Percentiles rank a stretch among this genome's conserved stretches.
These are phyloP conservation scores for Colletes latitarsis DNA, from an alignment of 1,140 invertebrate genomes.

Conservation along the genomic window DNA sequence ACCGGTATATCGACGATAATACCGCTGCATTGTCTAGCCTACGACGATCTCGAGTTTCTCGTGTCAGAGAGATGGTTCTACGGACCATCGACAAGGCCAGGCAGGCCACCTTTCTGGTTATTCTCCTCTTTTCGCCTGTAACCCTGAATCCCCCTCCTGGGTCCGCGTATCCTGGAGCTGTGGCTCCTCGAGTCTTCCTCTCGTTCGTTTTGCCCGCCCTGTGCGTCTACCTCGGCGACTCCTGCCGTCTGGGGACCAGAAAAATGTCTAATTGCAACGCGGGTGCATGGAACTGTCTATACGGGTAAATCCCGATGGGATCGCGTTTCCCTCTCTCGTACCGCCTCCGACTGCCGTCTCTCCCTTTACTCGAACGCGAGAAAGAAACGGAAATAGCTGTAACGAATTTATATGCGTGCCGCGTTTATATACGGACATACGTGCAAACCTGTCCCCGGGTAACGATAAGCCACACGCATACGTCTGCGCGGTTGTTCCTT, in stretches of 20 bases:
- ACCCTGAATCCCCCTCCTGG: slow-evolving; percentile 53
- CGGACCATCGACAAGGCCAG: slow-evolving; percentile 22
- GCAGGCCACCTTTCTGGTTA: background rate
- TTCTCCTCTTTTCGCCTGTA: slow-evolving; percentile 36
- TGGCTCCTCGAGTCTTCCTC: slow-evolving; percentile 29
- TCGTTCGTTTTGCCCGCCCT: slow-evolving; percentile 1
- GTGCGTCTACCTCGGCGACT: background rate
- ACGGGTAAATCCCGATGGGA: slow-evolving; percentile 19
- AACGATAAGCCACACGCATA: slow-evolving; percentile 55
- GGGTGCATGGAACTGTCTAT: slow-evolving; percentile 27
- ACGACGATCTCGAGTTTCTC: slow-evolving; percentile 3
- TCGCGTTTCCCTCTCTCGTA: slow-evolving; percentile 16
- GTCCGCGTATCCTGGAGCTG: slow-evolving; percentile 45
- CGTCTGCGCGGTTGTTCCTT: background rate
- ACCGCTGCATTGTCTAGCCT: slow-evolving; percentile 20
- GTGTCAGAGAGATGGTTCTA: background rate
- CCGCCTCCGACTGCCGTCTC: background rate
- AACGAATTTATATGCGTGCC: slow-evolving; percentile 56
- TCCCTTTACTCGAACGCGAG: background rate
- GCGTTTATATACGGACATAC: slow-evolving; percentile 52
- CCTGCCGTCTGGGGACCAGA: slow-evolving; percentile 23
- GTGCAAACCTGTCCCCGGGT: slow-evolving; percentile 54
- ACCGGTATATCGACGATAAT: background rate
- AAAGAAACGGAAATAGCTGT: slow-evolving; percentile 3
- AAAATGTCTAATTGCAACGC: slow-evolving; percentile 67